phyloP scores from a whole-genome alignment of 2,797 vertebrate genomes.

The Craterocephalus amniculus region DNA sequence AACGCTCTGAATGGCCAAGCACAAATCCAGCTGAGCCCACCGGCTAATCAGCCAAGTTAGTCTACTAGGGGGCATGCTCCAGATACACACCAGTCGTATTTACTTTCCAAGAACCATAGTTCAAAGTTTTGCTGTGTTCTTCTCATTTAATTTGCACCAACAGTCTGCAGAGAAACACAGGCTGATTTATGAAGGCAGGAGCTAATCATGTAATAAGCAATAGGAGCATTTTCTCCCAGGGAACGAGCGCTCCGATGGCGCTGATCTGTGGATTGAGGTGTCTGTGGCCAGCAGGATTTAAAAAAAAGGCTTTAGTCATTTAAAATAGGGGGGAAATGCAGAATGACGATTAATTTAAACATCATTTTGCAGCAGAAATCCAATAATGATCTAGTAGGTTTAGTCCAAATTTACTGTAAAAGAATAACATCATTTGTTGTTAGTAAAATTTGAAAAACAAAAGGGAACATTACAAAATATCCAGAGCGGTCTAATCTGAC shows the following conservation, averaged over 20 bases:
- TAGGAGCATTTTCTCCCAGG: not conserved
- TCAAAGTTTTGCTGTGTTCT: conserved; percentile 13
- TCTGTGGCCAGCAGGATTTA: not conserved
- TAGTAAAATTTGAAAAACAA: not conserved
- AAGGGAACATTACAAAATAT: not conserved
- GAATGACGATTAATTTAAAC: not conserved
- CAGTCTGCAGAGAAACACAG: conserved; percentile 26
- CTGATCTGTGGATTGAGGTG: not conserved
- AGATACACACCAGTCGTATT: conserved; percentile 34
- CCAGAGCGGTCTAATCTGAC: not conserved
- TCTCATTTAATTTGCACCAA: conserved; percentile 29
- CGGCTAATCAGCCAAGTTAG: conserved; percentile 55
- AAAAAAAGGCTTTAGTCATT: not conserved
- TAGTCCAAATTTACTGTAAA: not conserved
- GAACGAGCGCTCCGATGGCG: conserved; percentile 4
- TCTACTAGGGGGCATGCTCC: conserved; percentile 35
- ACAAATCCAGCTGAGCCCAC: conserved; percentile 74
- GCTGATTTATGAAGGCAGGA: conserved; percentile 19
- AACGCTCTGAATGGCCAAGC: conserved; percentile 67
- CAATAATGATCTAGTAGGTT: not conserved
- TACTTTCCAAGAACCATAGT: conserved; percentile 43
- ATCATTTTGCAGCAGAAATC: not conserved
- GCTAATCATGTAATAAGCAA: conserved; percentile 23
- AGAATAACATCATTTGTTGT: not conserved
- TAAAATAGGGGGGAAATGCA: not conserved